Evolutionary conservation across 2,113 vertebrate genomes (phyloP).

Genomic region (Abramis brama): DNA sequence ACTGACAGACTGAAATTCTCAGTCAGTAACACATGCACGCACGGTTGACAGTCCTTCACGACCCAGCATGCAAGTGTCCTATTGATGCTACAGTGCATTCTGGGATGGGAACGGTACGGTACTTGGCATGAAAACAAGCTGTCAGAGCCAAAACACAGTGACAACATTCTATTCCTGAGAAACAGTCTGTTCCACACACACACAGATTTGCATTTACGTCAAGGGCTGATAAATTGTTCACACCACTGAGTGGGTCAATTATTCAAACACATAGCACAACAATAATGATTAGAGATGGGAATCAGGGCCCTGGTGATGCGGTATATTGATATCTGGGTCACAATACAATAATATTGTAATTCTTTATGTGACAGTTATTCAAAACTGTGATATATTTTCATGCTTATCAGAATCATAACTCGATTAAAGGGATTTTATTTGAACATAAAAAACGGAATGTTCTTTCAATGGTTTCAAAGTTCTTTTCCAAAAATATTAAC

Average conservation of each 20-base stretch:
- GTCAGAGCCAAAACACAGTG: conserved; percentile 25
- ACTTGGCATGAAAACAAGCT: conserved; percentile 36
- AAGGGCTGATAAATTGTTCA: conserved; percentile 24
- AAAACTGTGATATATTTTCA: conserved; percentile 2
- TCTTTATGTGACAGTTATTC: neutral
- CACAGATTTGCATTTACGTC: conserved; percentile 26
- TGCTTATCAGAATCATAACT: neutral
- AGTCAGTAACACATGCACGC: neutral
- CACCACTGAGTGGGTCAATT: conserved; percentile 13
- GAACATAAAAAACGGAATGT: too few relatives aligned
- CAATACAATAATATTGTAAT: neutral
- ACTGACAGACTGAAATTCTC: neutral
- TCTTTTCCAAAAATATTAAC: too few relatives aligned
- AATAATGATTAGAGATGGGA: conserved; percentile 15
- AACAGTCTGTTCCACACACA: conserved; percentile 12
- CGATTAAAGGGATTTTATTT: too few relatives aligned
- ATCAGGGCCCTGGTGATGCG: neutral
- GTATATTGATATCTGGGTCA: conserved; percentile 25
- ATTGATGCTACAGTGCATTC: conserved; percentile 48
- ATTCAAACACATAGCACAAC: conserved; percentile 34
- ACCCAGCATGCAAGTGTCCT: conserved; percentile 44
- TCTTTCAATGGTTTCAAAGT: too few relatives aligned
- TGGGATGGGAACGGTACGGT: conserved; percentile 24
- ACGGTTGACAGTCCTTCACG: conserved; percentile 34
- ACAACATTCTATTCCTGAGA: conserved; percentile 34